Evolutionary conservation across 1,140 invertebrate species (phyloP).

Genomic region (Solen grandis): DNA sequence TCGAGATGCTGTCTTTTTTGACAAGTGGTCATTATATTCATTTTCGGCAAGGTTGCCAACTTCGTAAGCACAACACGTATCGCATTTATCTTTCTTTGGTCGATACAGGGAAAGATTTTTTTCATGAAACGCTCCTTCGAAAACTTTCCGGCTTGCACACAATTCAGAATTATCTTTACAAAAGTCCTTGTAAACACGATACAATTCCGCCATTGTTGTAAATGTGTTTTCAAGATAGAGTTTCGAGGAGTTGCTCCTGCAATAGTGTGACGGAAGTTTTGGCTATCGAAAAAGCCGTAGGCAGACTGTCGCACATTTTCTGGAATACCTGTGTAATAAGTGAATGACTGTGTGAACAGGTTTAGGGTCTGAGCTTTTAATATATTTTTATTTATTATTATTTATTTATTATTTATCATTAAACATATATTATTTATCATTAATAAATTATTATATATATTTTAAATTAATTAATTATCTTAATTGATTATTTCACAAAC

Average conservation of each 20-base stretch:
- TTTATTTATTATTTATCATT: too few relatives aligned
- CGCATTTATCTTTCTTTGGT: slow-evolving; percentile 34
- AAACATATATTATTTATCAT: too few relatives aligned
- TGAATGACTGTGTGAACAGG: too few relatives aligned
- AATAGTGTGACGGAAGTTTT: slow-evolving; percentile 6
- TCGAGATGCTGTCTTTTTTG: neutral
- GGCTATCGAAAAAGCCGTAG: neutral
- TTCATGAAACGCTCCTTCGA: slow-evolving; percentile 6
- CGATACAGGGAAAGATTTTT: neutral
- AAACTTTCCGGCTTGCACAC: too few relatives aligned
- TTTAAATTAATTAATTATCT: too few relatives aligned
- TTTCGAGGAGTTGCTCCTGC: neutral
- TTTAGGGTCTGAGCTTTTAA: too few relatives aligned
- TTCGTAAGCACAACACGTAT: neutral
- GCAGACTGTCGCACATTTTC: too few relatives aligned
- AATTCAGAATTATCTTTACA: neutral
- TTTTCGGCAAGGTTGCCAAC: neutral
- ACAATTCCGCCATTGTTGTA: neutral
- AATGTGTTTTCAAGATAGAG: neutral
- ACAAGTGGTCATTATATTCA: slow-evolving; percentile 1
- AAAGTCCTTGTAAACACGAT: neutral
- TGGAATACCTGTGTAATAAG: too few relatives aligned
- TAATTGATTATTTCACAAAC: too few relatives aligned
- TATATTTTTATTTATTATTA: too few relatives aligned
- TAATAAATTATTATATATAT: too few relatives aligned